Evolutionary conservation across 2,113 vertebrate species (phyloP).

Genomic region (Cinclus mexicanus): DNA sequence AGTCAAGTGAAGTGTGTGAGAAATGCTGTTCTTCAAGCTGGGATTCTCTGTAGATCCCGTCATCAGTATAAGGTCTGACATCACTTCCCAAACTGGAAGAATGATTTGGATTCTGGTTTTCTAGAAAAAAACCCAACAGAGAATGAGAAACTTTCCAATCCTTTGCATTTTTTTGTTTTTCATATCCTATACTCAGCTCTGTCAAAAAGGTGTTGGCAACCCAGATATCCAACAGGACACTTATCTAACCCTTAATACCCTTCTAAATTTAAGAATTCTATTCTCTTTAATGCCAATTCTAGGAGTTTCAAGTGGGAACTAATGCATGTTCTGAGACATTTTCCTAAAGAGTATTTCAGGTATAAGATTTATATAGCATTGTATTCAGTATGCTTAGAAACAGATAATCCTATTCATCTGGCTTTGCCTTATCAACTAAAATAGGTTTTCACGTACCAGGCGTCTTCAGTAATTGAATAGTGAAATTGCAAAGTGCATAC

Average conservation of each 20-base stretch:
- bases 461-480: background rate
- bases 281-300: background rate
- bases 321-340: background rate
- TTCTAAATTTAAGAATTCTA: background rate
- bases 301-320: background rate
- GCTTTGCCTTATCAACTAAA: slow-evolving; percentile 22
- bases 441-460: background rate
- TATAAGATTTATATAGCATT: background rate
- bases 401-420: slow-evolving; percentile 29
- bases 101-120: background rate
- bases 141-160: background rate
- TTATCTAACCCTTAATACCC: background rate
- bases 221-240: background rate
- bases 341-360: background rate
- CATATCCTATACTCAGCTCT: background rate
- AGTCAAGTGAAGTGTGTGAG: background rate
- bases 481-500: slow-evolving; percentile 13
- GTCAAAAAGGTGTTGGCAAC: background rate
- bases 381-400: background rate
- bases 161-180: background rate
- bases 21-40: background rate
- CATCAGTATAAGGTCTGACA: background rate
- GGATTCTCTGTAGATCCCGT: background rate
- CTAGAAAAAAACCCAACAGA: background rate
- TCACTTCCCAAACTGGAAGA: background rate